These are phyloP conservation scores for Chiloscyllium punctatum DNA, from an alignment of 2,797 vertebrate species.

Conservation along the genomic window DNA sequence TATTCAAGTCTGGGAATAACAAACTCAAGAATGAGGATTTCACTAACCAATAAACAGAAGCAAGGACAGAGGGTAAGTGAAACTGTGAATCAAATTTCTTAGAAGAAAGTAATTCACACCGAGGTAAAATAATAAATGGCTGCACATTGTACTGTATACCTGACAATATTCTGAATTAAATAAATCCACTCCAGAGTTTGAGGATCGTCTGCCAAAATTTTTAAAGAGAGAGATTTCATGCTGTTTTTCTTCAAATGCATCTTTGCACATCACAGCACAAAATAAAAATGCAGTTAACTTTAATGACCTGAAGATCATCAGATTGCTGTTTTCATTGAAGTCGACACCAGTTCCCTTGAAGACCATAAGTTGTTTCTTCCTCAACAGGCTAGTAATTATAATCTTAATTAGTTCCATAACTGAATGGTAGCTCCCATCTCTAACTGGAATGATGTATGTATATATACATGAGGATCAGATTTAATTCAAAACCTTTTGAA, in stretches of 20 bases:
- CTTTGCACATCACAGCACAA: no score
- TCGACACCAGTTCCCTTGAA: neutral
- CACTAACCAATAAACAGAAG: no score
- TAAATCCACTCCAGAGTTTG: neutral
- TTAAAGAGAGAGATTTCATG: neutral
- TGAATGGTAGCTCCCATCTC: neutral
- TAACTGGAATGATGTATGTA: no score
- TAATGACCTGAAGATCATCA: neutral
- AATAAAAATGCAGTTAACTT: neutral
- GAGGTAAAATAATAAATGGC: neutral
- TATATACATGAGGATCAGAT: neutral
- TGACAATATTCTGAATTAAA: neutral
- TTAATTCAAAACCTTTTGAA: constrained; percentile 2
- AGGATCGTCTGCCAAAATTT: neutral
- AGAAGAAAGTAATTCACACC: neutral
- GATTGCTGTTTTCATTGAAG: neutral
- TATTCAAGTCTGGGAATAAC: no score
- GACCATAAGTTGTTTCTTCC: neutral
- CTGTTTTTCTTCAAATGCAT: neutral
- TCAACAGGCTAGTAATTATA: neutral
- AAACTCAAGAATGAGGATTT: no score
- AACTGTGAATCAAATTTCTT: neutral
- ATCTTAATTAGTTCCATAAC: neutral
- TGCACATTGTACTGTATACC: neutral
- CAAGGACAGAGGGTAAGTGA: neutral